Evolutionary conservation across 2,888 invertebrate genomes (phyloP), one percentile per base, ranked within the genome.

Genomic region (Drosophila vallismaia): DNA sequence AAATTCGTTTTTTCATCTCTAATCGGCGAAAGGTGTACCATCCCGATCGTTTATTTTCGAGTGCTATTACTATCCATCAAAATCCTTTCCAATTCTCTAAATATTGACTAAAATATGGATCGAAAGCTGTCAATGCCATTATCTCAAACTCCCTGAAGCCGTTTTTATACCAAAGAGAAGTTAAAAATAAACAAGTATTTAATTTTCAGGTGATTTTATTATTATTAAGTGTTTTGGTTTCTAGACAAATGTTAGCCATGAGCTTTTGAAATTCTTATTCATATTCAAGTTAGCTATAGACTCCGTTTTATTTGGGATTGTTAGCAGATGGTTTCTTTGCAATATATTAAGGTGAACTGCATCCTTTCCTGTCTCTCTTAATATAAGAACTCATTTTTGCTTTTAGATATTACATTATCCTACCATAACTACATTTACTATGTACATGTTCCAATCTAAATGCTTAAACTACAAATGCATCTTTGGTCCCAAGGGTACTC

Each of bases 171-270:
- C 19, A 19, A 19, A 19, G 19, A 19, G 2, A 28, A 28, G 28
- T 28, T 28, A 8, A 26, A 36, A 8, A 29, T 28, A 54, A 60
- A 14, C 26, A 44, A 28, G 19, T 4, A 4, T 4, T 1, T 4
- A 48, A 36, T 60, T 45, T 53, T 44, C 26, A 51, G 33, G 26
- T 12, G 38, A 53, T 70, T 70, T 70, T 62, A 56, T 79, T 72
- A 74, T 74, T 74, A 72, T 31, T 84, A 84, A 77, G 79, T 81
- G 82, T 77, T 84, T 81, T 81, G 85, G 85, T 84, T 66, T 72
- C 60, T 76, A 84, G 48, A 72, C 42, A 57, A 62, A 63, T 42
- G 71, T 66, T 74, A 76, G 44, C 59, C 49, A 38, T 48, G 28
- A 28, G 29, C 59, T 56, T 31, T 55, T 53, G 71, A 67, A 68